Conservation (phyloP, 2,797 vertebrate species). For the Epinephelus awoara region DNA sequence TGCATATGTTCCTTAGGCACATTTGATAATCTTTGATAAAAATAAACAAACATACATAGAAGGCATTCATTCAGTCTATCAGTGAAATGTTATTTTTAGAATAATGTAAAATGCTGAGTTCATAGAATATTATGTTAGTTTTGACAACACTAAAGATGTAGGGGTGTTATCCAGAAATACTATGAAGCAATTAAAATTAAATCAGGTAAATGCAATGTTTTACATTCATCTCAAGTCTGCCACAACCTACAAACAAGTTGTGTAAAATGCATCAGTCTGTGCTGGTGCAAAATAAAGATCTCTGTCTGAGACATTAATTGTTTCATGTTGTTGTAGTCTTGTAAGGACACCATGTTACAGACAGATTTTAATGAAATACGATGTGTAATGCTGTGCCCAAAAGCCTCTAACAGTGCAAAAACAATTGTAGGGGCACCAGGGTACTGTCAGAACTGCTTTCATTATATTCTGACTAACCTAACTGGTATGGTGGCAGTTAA, state of each 20-base stretch:
- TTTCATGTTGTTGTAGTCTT: slow-evolving; percentile 36
- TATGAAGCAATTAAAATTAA: background rate
- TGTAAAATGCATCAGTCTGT: background rate
- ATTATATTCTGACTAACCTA: slow-evolving; percentile 40
- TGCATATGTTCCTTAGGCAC: background rate
- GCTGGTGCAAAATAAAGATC: slow-evolving; percentile 8
- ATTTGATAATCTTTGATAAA: background rate
- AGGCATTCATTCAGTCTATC: background rate
- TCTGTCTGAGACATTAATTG: slow-evolving; percentile 34
- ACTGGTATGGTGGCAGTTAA: slow-evolving; percentile 37
- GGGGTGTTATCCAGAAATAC: background rate
- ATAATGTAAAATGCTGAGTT: background rate
- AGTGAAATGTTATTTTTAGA: background rate
- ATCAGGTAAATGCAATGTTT: background rate
- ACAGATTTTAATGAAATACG: slow-evolving; percentile 56
- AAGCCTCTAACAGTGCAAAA: slow-evolving; percentile 46
- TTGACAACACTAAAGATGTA: background rate
- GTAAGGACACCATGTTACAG: slow-evolving; percentile 23
- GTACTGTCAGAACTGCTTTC: slow-evolving; percentile 59
- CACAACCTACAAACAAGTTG: background rate
- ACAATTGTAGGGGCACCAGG: slow-evolving; percentile 43
- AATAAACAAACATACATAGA: background rate
- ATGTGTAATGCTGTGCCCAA: slow-evolving; percentile 46
- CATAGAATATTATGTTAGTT: background rate
- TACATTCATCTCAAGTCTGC: background rate